Conservation (phyloP, 2,888 invertebrate species). For the Lasioglossum calceatum region DNA sequence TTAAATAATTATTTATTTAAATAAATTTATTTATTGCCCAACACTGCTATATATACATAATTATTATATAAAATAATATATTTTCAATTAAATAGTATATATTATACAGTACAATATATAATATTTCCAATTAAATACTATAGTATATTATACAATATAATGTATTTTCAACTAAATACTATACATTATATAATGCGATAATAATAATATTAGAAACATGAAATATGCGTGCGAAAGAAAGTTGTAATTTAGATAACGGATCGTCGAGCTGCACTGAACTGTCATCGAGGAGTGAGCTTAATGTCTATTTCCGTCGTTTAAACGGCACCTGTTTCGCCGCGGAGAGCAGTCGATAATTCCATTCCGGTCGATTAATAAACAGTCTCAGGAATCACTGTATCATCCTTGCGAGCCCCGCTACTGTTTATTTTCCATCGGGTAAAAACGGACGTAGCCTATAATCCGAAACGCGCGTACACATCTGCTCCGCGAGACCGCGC, state of each 20-base stretch:
- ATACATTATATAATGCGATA: too few relatives aligned
- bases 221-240: background rate
- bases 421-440: slow-evolving; percentile 4
- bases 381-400: background rate
- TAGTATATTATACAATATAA: too few relatives aligned
- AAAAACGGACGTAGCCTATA: background rate
- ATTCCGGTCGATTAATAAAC: slow-evolving; percentile 22
- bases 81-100: too few relatives aligned
- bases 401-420: background rate
- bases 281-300: background rate
- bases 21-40: too few relatives aligned
- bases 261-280: background rate
- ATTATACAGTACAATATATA: too few relatives aligned
- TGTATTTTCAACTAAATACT: too few relatives aligned
- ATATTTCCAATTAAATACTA: too few relatives aligned
- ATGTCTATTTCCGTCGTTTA: slow-evolving; percentile 31
- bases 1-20: too few relatives aligned
- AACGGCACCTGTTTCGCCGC: background rate
- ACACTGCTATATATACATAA: too few relatives aligned
- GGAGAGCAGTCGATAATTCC: slow-evolving; percentile 3
- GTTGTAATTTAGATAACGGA: background rate
- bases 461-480: slow-evolving; percentile 3
- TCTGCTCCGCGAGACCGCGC: slow-evolving; percentile 16
- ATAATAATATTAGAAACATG: too few relatives aligned
- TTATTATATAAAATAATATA: too few relatives aligned